Base-by-base conservation (phyloP, 1,140 invertebrate species). In the Akabosia matsudoensis region DNA sequence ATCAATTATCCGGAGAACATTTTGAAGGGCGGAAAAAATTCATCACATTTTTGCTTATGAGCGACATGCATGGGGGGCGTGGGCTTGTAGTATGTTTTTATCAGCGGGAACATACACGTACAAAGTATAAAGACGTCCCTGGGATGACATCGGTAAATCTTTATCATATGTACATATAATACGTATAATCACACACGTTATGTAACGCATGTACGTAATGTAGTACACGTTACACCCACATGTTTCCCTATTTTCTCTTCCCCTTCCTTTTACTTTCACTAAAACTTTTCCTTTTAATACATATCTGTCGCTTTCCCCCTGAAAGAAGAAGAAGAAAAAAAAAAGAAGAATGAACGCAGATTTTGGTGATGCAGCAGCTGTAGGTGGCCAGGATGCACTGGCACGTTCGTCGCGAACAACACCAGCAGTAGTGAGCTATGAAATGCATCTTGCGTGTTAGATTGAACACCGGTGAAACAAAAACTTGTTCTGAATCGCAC, bases 11-110 rank as follows among this genome's bases (percentile, higher is more conserved):
- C 22, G 13, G 13, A 24, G 54, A 24, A 56, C 14, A 16, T 30
- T 67, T 67, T 67, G 61, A 67, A 67, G 61, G 61, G 61, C 61
- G 61, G 61, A 67, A 67, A 67, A 67, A 67, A 67, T 67, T 67
- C 61, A 67, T 67, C 61, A 67, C 61, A 67, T 30, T 30, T 13
- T 67, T 22, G 13, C 14, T 22, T 3, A 56, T 22, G 54, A 56
- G 13, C 54, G 28, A 70, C 56, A 64, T 22, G 56, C 10, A 22
- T 22, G 56, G 56, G 24, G 4, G 56, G 45, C n/a, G n/a, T n/a
- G n/a, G n/a, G n/a, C n/a, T n/a, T n/a, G n/a, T n/a, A n/a, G n/a
- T n/a, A n/a, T n/a, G n/a, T n/a, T n/a, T n/a, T n/a, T n/a, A n/a
- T n/a, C 37, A 45, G 37, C 7, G 37, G 37, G 18, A 18, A 45